A percentile compares a stretch with the other conserved stretches of the same genome.
These are phyloP conservation scores for Hemithea aestivaria DNA, from an alignment of 2,888 invertebrate genomes.

Conservation along the genomic window DNA sequence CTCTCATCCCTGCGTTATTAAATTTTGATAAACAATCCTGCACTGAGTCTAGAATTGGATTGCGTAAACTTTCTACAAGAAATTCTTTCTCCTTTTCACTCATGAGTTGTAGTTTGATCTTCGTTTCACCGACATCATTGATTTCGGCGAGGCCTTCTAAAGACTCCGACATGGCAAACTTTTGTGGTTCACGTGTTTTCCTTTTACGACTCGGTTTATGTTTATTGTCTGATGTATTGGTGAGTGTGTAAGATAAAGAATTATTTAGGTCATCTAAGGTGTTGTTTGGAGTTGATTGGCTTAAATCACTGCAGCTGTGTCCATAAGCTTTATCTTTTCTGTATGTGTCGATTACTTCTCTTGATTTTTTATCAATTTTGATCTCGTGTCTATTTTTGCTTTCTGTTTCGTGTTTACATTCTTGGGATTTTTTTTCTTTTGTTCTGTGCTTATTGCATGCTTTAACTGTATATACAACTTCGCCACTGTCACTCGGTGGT, in stretches of 20 bases:
- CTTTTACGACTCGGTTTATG: slow-evolving; percentile 37
- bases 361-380: slow-evolving; percentile 26
- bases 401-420: slow-evolving; percentile 6
- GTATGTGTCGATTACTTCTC: slow-evolving; percentile 39
- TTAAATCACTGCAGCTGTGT: slow-evolving; percentile 41
- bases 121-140: slow-evolving; percentile 39
- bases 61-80: slow-evolving; percentile 54
- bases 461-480: slow-evolving; percentile 57
- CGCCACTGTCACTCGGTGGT: slow-evolving; percentile 42
- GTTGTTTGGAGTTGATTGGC: slow-evolving; percentile 48
- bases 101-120: slow-evolving; percentile 67
- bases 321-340: slow-evolving; percentile 33
- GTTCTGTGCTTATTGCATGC: slow-evolving; percentile 43
- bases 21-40: slow-evolving; percentile 51
- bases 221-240: slow-evolving; percentile 51
- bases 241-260: slow-evolving; percentile 54
- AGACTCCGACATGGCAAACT: slow-evolving; percentile 50
- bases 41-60: slow-evolving; percentile 54
- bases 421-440: slow-evolving; percentile 30
- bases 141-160: slow-evolving; percentile 59
- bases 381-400: slow-evolving; percentile 4
- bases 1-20: slow-evolving; percentile 32
- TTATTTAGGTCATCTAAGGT: slow-evolving; percentile 62
- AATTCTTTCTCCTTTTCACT: slow-evolving; percentile 55
- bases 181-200: slow-evolving; percentile 28